Conservation (phyloP, 1,140 invertebrate species). For the Gonatopus flavifemur region DNA sequence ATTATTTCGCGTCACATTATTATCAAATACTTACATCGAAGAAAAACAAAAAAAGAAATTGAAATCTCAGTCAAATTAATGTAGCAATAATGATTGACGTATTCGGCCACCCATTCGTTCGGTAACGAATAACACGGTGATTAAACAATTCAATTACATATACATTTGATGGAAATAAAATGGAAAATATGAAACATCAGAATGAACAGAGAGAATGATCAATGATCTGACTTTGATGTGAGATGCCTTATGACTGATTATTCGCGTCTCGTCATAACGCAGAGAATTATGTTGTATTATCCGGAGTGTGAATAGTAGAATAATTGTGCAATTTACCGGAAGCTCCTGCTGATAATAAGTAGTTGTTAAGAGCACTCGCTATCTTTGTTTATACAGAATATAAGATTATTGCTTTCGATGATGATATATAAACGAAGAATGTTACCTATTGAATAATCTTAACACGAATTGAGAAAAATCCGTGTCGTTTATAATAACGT, state of each 20-base stretch:
- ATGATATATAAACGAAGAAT: background rate
- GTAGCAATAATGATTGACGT: slow-evolving; percentile 38
- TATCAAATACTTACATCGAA: slow-evolving; percentile 16
- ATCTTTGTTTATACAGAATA: too few species aligned
- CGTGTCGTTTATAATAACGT: too few species aligned
- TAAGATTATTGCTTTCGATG: slow-evolving; percentile 6
- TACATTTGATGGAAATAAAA: slow-evolving; percentile 6
- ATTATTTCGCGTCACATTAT: background rate
- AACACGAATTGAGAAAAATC: too few species aligned
- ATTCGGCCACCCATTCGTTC: background rate
- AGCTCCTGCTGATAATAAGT: slow-evolving; percentile 29
- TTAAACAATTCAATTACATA: background rate
- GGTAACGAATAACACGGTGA: slow-evolving; percentile 6
- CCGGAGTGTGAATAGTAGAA: slow-evolving; percentile 34
- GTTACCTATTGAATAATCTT: slow-evolving; percentile 14
- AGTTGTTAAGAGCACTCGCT: slow-evolving; percentile 16
- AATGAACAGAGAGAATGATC: background rate
- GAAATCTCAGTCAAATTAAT: slow-evolving; percentile 47
- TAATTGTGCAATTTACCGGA: slow-evolving; percentile 36
- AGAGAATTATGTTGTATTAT: slow-evolving; percentile 31
- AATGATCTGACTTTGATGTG: background rate
- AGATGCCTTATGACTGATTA: slow-evolving; percentile 41
- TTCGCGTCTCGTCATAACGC: slow-evolving; percentile 38
- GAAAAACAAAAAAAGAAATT: slow-evolving; percentile 14
- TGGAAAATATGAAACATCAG: background rate